Base-by-base conservation (phyloP, 2,797 vertebrate species). In the Triplophysa yarkandensis region DNA sequence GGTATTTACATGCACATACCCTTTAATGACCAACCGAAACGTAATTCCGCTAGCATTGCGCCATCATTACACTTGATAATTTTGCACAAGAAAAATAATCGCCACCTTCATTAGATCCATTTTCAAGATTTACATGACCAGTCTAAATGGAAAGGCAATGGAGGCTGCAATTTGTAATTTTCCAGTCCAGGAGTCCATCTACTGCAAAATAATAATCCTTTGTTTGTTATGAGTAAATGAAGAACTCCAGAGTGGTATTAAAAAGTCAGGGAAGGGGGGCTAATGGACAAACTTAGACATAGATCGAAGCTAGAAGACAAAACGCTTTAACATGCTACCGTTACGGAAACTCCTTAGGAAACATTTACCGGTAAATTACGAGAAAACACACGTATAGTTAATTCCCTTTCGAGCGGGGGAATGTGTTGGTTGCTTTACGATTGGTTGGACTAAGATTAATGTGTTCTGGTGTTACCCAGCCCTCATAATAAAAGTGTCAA, bases 141-240 rank as follows among this genome's bases (percentile, higher is more conserved):
- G 86, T 83, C 73, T 72, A 83, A 89, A 88, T 76, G 81, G 78
- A 52, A 83, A 85, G 77, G 83, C 62, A 61, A 78, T 74, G 66
- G 30, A 21, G 67, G 76, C 65, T 58, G 80, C 84, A 50, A 30
- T 17, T 86, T 83, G 83, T 90, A 87, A 90, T 91, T 92, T 91
- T 91, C 88, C 89, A 91, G 88, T 85, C 83, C 87, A 90, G 87
- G 83, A 88, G 88, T 87, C 85, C 81, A 85, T 87, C 86, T 80
- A 75, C 50, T 21, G 85, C 77, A 78, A 86, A 89, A 89, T 88
- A 89, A 93, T 91, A 93, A 93, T 90, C 86, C 83, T 83, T 77
- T 73, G 83, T 88, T 93, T 92, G 85, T 86, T 91, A 90, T 91
- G 86, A 88, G 83, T 87, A 85, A 87, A 83, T 83, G 85, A 88